Evolutionary conservation across 2,888 invertebrate species (phyloP), one percentile per base, ranked within the genome.

Genomic region (Tridacna gigas): DNA sequence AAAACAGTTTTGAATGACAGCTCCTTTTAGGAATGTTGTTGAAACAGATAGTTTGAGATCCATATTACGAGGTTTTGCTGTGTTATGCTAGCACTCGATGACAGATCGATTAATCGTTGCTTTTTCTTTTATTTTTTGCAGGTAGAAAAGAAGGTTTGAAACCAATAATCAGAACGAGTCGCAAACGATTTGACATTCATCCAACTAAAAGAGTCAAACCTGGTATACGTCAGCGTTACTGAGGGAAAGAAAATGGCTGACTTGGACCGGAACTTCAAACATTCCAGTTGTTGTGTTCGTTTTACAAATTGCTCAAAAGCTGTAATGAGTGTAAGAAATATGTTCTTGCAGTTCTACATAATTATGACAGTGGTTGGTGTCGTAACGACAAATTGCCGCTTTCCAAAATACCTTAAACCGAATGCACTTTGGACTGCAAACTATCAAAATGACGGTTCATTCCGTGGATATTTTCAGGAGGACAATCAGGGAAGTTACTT

Each of bases 381-480:
- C 15, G 71, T 37, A 26, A 22, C 51, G 47, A 51, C 51, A 47
- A 71, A 71, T 26, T 71, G 71, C 22, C 48, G 51, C n/a, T 71
- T 71, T 71, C 71, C 71, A 25, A 71, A 71, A 22, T 71, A 71
- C 51, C 56, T 71, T 13, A 71, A 71, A 37, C 51, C 71, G 12
- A 69, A 61, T 45, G 76, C 81, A 0, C 71, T 78, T 13, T 88
- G 83, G 85, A 78, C 71, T 22, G 69, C 83, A 1, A 79, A 77
- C 48, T 79, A 85, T 61, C 74, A 79, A 26, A 75, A 87, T 37
- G 80, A 74, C 26, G 63, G 47, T 9, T 75, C 71, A 22, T 81
- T 86, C 25, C 86, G 81, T 22, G 86, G 81, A 20, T 89, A 87
- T 63, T 87, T 89, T 61, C 71, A 77, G 18, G 71, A 71, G 26